Percentiles rank a stretch among this genome's conserved stretches.
These are phyloP conservation scores for Drymonia ruficornis DNA, from an alignment of 2,888 invertebrate species.

Conservation along the genomic window DNA sequence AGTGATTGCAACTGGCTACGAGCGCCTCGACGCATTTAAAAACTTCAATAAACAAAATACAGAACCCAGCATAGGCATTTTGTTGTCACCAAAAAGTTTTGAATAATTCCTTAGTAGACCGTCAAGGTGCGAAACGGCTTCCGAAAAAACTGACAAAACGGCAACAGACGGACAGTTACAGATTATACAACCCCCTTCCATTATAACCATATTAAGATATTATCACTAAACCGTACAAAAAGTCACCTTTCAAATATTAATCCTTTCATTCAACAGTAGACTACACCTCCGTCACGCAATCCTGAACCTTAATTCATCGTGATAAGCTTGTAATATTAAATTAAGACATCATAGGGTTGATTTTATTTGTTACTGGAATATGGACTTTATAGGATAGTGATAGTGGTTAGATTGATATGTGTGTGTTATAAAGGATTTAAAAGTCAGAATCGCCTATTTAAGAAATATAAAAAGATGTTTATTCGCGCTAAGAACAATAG, in stretches of 20 bases:
- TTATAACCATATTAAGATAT: slow-evolving; percentile 82
- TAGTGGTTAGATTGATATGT: slow-evolving; percentile 10
- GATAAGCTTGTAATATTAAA: slow-evolving; percentile 21
- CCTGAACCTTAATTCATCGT: slow-evolving; percentile 33
- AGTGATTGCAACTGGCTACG: too few relatives aligned
- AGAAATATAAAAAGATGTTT: slow-evolving; percentile 62
- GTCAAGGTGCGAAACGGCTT: slow-evolving; percentile 73
- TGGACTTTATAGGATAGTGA: accelerated
- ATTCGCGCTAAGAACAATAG: slow-evolving; percentile 72
- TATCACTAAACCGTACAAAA: slow-evolving; percentile 64
- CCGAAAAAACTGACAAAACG: slow-evolving; percentile 56
- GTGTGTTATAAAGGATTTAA: slow-evolving; percentile 45
- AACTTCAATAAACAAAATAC: too few relatives aligned
- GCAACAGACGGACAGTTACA: slow-evolving; percentile 79
- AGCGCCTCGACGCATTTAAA: too few relatives aligned
- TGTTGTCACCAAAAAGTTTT: too few relatives aligned
- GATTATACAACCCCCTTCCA: slow-evolving; percentile 74
- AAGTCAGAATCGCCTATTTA: slow-evolving; percentile 61
- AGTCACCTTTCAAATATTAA: slow-evolving; percentile 69
- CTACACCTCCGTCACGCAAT: slow-evolving; percentile 42
- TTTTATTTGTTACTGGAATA: slow-evolving; percentile 1
- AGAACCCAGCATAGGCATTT: too few relatives aligned
- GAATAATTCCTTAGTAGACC: slow-evolving; percentile 47
- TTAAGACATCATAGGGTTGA: slow-evolving; percentile 43
- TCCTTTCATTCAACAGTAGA: slow-evolving; percentile 63